Percentiles rank a stretch among this genome's conserved stretches.
Conservation (phyloP, 2,888 invertebrate genomes). For the Nesidiocoris tenuis region DNA sequence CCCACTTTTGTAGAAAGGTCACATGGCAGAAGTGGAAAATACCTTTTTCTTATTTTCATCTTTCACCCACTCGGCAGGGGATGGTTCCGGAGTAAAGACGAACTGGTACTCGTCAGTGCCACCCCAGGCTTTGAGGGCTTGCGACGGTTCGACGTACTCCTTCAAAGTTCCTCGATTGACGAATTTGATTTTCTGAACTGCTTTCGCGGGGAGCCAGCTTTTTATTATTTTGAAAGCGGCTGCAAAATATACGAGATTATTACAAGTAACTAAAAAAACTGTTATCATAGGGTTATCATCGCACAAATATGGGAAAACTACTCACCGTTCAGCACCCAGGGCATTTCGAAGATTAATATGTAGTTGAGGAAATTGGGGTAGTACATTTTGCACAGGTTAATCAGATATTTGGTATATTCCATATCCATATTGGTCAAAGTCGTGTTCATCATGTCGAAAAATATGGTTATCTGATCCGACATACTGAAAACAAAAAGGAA, state of each 20-base stretch:
- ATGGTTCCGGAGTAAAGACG: conserved; percentile 64
- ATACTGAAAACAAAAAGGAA: conserved; percentile 13
- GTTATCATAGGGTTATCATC: background rate
- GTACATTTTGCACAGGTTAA: conserved; percentile 80
- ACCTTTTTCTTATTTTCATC: conserved; percentile 50
- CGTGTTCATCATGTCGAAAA: conserved; percentile 88
- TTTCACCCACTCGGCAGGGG: conserved; percentile 54
- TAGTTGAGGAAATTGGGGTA: conserved; percentile 86
- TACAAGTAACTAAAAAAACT: no score
- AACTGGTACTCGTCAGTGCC: conserved; percentile 73
- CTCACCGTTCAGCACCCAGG: conserved; percentile 85
- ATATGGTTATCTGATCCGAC: conserved; percentile 69
- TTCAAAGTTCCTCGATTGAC: conserved; percentile 72
- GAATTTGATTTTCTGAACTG: conserved; percentile 84
- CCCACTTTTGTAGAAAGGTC: no score
- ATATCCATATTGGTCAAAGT: conserved; percentile 87
- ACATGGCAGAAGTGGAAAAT: no score
- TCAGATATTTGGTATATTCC: conserved; percentile 85
- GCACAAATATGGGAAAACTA: conserved; percentile 36
- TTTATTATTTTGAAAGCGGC: conserved; percentile 91
- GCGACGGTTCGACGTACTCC: conserved; percentile 71
- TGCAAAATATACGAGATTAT: no score
- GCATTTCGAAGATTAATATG: conserved; percentile 89
- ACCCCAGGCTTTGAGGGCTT: conserved; percentile 77
- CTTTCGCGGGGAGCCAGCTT: conserved; percentile 80